phyloP scores from a whole-genome alignment of 2,888 invertebrate genomes.

The Seladonia tumulorum region DNA sequence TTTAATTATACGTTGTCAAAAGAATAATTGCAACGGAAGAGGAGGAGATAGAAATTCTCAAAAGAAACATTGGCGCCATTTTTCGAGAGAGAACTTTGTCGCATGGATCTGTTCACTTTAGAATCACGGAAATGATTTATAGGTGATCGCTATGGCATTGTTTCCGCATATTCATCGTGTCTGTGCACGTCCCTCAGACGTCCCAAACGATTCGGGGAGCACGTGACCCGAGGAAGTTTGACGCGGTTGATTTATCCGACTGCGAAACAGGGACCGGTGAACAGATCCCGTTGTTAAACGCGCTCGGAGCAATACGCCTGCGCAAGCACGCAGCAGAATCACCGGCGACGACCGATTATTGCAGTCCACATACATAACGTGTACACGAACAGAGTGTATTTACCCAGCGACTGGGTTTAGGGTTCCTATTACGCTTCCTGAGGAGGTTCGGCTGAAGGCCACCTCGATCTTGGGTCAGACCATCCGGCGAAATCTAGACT shows the following conservation, averaged over 20 bases:
- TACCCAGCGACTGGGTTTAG: background rate
- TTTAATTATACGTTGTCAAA: too few species aligned
- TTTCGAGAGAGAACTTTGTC: too few species aligned
- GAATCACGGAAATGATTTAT: too few species aligned
- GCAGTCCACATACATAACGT: background rate
- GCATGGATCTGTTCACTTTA: too few species aligned
- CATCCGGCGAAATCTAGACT: too few species aligned
- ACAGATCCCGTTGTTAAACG: background rate
- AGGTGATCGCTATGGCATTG: too few species aligned
- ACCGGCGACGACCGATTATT: conserved; percentile 21
- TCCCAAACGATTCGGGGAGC: background rate
- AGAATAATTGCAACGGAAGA: too few species aligned
- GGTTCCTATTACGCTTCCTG: conserved; percentile 1
- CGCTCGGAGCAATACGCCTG: background rate
- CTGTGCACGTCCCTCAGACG: background rate
- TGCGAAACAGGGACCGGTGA: background rate
- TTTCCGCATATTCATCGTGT: too few species aligned
- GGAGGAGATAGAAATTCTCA: too few species aligned
- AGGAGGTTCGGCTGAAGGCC: background rate
- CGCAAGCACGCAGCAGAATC: conserved; percentile 7
- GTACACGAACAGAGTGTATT: background rate
- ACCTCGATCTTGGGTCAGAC: background rate
- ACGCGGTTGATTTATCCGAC: conserved; percentile 16
- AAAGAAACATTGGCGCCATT: too few species aligned
- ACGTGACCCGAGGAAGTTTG: conserved; percentile 1